Conservation (phyloP, 2,113 vertebrate genomes). For the Strix uralensis region DNA sequence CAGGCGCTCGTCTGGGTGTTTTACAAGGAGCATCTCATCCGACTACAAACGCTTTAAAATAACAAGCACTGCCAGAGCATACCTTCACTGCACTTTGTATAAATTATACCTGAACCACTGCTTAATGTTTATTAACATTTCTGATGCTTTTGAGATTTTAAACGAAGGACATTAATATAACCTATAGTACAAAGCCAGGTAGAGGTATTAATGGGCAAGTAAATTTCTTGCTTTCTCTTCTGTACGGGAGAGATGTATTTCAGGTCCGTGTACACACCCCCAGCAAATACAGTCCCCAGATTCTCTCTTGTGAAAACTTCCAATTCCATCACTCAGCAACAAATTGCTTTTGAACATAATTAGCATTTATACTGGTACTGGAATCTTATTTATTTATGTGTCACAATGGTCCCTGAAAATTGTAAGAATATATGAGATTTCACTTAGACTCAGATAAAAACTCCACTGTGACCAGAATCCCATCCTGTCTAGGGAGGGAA, state of each 20-base stretch:
- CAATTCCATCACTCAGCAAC: neutral
- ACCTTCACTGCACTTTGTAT: neutral
- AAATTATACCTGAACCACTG: neutral
- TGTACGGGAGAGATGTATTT: neutral
- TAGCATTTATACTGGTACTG: neutral
- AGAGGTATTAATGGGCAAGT: neutral
- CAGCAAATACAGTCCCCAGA: neutral
- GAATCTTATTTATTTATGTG: neutral
- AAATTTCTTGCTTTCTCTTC: neutral
- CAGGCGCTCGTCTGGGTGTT: rapidly evolving
- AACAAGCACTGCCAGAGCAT: neutral
- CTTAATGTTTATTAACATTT: neutral
- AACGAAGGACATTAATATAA: neutral
- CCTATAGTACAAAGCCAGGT: neutral
- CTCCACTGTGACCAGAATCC: neutral
- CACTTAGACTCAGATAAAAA: neutral
- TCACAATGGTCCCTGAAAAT: neutral
- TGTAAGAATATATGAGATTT: neutral
- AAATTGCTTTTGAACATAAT: neutral
- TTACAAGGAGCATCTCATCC: neutral
- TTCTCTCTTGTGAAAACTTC: neutral
- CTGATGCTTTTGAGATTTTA: neutral
- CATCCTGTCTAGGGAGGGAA: neutral
- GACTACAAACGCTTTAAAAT: neutral
- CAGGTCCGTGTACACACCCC: rapidly evolving